These are phyloP conservation scores for Platanista minor DNA, from an alignment of 2,113 vertebrate genomes.

Conservation along the genomic window DNA sequence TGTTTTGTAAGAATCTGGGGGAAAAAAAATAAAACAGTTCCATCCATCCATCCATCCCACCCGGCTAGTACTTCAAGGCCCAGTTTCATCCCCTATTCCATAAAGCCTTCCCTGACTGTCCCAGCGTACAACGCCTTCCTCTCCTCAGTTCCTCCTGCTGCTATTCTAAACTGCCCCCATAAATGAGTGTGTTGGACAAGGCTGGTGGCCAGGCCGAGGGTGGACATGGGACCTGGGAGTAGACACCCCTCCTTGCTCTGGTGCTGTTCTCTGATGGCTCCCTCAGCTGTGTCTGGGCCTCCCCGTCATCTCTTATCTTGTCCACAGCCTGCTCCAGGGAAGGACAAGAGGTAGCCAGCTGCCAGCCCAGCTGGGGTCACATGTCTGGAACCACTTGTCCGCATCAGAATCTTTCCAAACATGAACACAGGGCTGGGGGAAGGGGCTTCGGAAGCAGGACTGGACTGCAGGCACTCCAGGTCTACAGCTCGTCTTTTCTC, in stretches of 20 bases:
- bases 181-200: neutral
- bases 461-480: too few relatives aligned
- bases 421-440: neutral
- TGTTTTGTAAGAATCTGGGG: neutral
- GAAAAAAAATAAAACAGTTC: fast-evolving
- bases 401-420: neutral
- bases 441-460: neutral
- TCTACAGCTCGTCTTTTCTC: neutral
- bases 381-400: neutral
- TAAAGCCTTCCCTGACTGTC: neutral
- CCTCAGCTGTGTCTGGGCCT: fast-evolving
- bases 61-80: neutral
- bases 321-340: neutral
- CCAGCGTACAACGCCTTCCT: neutral
- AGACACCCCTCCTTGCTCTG: fast-evolving
- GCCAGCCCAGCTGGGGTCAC: neutral
- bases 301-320: neutral
- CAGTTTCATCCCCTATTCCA: neutral
- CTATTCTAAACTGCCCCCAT: neutral
- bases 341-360: neutral
- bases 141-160: neutral
- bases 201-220: neutral
- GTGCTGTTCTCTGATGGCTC: neutral
- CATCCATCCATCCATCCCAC: neutral
- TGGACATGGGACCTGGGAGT: neutral